These are phyloP conservation scores for Anastrepha obliqua DNA, from an alignment of 1,140 invertebrate species.

Conservation along the genomic window DNA sequence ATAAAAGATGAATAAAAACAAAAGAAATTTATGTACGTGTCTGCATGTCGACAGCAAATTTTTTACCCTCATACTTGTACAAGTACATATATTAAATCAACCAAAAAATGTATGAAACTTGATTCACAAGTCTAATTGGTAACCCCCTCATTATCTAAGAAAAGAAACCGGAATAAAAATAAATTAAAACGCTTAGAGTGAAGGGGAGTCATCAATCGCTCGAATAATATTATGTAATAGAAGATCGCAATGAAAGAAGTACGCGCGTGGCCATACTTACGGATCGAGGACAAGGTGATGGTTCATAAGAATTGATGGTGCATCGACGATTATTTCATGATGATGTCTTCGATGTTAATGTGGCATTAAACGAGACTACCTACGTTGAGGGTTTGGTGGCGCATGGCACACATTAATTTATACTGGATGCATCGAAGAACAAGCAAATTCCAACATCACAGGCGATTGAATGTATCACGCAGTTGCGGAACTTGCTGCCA, in stretches of 20 bases:
- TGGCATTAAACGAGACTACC: constrained; percentile 92
- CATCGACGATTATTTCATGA: constrained; percentile 91
- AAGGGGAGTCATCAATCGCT: no score
- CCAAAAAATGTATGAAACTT: no score
- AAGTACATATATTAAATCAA: no score
- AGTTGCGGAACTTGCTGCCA: constrained; percentile 64
- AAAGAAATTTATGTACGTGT: no score
- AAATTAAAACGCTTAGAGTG: no score
- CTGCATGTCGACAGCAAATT: no score
- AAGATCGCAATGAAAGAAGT: constrained; percentile 81
- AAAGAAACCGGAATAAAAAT: no score
- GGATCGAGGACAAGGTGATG: constrained; percentile 91
- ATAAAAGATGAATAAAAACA: neutral
- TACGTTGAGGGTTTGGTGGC: constrained; percentile 86
- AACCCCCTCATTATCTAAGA: no score
- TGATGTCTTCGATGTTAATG: constrained; percentile 94
- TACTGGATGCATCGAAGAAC: constrained; percentile 74
- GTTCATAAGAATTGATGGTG: constrained; percentile 88
- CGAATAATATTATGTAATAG: no score
- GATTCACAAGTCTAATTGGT: no score
- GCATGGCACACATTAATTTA: constrained; percentile 82
- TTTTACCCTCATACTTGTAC: no score
- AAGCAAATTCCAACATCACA: constrained; percentile 56
- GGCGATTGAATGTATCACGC: constrained; percentile 61
- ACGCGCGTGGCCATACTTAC: constrained; percentile 82